phyloP scores from a whole-genome alignment of 2,888 invertebrate species.

The Drosophila cognata region DNA sequence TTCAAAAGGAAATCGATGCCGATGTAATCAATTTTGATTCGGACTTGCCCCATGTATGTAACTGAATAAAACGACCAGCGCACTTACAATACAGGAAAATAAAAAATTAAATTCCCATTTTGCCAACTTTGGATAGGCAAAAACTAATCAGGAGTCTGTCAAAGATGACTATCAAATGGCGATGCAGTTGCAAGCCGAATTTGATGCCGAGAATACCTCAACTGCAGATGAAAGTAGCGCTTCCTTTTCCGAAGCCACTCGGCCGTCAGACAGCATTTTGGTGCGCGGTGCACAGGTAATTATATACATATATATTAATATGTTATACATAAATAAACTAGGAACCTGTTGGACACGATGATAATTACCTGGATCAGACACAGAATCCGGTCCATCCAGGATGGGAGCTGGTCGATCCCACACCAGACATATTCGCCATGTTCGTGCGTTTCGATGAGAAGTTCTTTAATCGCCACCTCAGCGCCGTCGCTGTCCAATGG shows the following conservation, averaged over 20 bases:
- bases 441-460: slow-evolving; percentile 94
- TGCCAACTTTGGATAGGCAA: background rate
- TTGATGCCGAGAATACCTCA: slow-evolving; percentile 49
- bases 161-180: slow-evolving; percentile 67
- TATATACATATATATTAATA: no score
- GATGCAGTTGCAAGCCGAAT: slow-evolving; percentile 68
- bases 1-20: no score
- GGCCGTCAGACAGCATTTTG: background rate
- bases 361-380: slow-evolving; percentile 81
- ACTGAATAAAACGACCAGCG: slow-evolving; percentile 1
- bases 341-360: slow-evolving; percentile 9
- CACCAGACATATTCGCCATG: slow-evolving; percentile 94
- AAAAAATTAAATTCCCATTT: background rate
- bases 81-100: slow-evolving; percentile 1
- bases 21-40: no score
- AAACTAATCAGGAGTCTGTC: slow-evolving; percentile 34
- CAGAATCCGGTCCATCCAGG: slow-evolving; percentile 84
- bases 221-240: slow-evolving; percentile 18
- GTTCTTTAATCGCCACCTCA: slow-evolving; percentile 93
- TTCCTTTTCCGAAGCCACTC: slow-evolving; percentile 10
- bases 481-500: no score
- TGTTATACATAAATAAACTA: no score
- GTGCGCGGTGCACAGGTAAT: slow-evolving; percentile 14
- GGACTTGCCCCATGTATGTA: slow-evolving; percentile 17
- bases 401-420: slow-evolving; percentile 95